phyloP scores from a whole-genome alignment of 1,140 invertebrate species.

The Oedothorax gibbosus region DNA sequence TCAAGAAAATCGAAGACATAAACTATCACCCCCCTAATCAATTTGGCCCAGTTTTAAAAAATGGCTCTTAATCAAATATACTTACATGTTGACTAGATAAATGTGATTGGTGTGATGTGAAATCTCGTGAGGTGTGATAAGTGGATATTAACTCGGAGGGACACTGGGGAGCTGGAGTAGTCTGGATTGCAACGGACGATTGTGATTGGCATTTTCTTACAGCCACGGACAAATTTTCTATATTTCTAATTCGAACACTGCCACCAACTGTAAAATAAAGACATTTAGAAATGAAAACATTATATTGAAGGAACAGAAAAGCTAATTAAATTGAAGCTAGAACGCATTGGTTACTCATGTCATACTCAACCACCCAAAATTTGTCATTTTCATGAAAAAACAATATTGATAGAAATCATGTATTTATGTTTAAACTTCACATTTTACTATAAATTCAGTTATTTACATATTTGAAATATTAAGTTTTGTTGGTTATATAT shows the following conservation, averaged over 20 bases:
- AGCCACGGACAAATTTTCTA: slow-evolving; percentile 15
- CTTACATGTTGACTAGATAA: slow-evolving; percentile 2
- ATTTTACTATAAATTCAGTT: no score
- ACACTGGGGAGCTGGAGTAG: background rate
- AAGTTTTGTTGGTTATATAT: no score
- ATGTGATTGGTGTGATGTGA: background rate
- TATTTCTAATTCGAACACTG: background rate
- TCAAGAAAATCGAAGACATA: no score
- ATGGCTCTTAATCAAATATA: background rate
- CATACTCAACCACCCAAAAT: no score
- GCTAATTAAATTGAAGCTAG: background rate
- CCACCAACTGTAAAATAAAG: background rate
- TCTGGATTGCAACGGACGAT: slow-evolving; percentile 17
- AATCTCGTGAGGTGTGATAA: background rate
- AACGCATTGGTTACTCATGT: no score
- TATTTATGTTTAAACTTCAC: no score
- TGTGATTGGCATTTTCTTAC: background rate
- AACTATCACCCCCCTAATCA: no score
- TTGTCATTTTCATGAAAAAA: no score
- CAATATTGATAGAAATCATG: no score
- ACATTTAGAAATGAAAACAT: no score
- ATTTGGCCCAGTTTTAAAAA: no score
- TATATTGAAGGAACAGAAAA: background rate
- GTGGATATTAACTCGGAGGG: background rate
- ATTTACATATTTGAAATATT: no score